phyloP scores from a whole-genome alignment of 2,888 invertebrate genomes.

The Sinelater perroti region DNA sequence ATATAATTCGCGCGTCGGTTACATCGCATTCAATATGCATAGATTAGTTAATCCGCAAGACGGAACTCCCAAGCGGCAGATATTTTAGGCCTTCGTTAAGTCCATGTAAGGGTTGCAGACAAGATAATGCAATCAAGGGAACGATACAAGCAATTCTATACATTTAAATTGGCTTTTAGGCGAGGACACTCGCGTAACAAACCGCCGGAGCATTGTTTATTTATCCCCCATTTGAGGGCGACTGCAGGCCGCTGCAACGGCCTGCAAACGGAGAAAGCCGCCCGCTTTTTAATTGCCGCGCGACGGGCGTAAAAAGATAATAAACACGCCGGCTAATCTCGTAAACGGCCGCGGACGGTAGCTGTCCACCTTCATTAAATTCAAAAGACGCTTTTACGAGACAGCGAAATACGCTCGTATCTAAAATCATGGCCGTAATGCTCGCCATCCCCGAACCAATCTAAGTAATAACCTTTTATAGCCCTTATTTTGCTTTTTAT shows the following conservation, averaged over 20 bases:
- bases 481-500: constrained; percentile 34
- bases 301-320: constrained; percentile 20
- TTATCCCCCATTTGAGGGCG: constrained; percentile 36
- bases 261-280: neutral
- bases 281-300: constrained; percentile 1
- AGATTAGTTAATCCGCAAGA: constrained; percentile 38
- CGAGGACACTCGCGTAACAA: constrained; percentile 32
- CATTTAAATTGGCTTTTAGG: constrained; percentile 59
- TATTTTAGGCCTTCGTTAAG: constrained; percentile 58
- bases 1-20: constrained; percentile 32
- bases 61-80: constrained; percentile 51
- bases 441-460: constrained; percentile 32
- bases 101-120: constrained; percentile 53
- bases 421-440: constrained; percentile 31
- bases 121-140: constrained; percentile 57
- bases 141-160: constrained; percentile 60
- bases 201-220: constrained; percentile 49
- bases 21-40: constrained; percentile 40
- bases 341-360: constrained; percentile 11
- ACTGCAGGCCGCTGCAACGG: neutral
- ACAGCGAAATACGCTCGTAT: constrained; percentile 26
- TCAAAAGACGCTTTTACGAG: constrained; percentile 32
- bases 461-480: constrained; percentile 34
- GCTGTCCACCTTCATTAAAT: constrained; percentile 35
- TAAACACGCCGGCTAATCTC: constrained; percentile 22